Conservation (phyloP, 2,113 vertebrate species). For the Electrona antarctica region DNA sequence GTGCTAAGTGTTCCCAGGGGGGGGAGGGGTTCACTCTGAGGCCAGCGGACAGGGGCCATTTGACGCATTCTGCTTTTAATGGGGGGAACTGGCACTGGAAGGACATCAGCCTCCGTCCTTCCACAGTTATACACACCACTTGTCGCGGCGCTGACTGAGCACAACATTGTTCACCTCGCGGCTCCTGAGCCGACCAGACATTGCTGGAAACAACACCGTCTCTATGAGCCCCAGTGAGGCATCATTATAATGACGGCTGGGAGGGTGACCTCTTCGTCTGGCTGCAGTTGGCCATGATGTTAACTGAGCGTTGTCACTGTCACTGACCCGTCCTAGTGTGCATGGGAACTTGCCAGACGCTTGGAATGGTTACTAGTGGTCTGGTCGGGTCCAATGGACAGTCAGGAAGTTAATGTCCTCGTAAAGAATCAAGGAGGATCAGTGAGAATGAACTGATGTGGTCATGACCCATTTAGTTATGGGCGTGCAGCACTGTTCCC, state of each 20-base stretch:
- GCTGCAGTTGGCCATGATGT: background rate
- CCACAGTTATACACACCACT: conserved; percentile 13
- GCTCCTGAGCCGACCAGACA: conserved; percentile 40
- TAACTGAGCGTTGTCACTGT: conserved; percentile 26
- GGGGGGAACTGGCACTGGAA: conserved; percentile 35
- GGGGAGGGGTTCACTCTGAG: conserved; percentile 70
- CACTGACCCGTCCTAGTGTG: conserved; percentile 8
- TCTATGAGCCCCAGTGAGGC: conserved; percentile 50
- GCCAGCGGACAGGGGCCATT: conserved; percentile 67
- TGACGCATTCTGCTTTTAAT: conserved; percentile 62
- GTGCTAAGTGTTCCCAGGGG: conserved; percentile 57
- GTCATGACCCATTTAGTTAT: conserved; percentile 25
- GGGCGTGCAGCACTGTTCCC: conserved; percentile 47
- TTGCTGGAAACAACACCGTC: conserved; percentile 51
- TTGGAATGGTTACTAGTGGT: background rate
- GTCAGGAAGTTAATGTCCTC: background rate
- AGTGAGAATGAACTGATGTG: background rate
- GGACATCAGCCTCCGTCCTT: conserved; percentile 18
- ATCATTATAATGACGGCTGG: conserved; percentile 39
- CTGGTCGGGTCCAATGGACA: background rate
- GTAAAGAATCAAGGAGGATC: background rate
- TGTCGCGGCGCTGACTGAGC: conserved; percentile 43
- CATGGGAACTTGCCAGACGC: background rate
- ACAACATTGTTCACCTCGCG: conserved; percentile 44
- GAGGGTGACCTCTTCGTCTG: conserved; percentile 17